phyloP scores from a whole-genome alignment of 2,797 vertebrate species.

The Taeniopygia guttata region DNA sequence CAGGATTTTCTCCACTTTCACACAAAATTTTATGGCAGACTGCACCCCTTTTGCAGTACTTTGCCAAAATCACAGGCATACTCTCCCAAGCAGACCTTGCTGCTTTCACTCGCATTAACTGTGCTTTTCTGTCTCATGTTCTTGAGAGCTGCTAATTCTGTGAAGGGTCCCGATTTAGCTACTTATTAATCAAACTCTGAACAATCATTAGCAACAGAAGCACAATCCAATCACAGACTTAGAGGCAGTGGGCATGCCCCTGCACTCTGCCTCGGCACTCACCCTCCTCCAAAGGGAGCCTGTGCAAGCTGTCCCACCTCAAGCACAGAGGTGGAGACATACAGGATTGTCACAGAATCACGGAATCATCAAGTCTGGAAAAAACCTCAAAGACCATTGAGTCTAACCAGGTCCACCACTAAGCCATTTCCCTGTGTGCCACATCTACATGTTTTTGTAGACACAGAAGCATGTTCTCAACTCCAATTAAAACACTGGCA shows the following conservation, averaged over 20 bases:
- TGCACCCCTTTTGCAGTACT: neutral
- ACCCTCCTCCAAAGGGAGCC: fast-evolving
- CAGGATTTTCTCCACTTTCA: neutral
- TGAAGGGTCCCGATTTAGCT: neutral
- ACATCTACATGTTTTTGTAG: neutral
- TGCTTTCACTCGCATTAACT: neutral
- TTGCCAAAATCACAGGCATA: neutral
- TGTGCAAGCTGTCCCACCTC: neutral
- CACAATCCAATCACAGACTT: neutral
- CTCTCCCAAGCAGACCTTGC: neutral
- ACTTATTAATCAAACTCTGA: conserved; percentile 4
- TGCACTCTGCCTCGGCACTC: neutral
- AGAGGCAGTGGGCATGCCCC: neutral
- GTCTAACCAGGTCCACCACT: neutral
- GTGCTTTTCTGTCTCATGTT: neutral
- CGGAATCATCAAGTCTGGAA: neutral
- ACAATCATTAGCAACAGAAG: neutral
- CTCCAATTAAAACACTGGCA: neutral
- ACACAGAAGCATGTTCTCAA: neutral
- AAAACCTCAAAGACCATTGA: neutral
- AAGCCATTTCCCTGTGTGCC: neutral
- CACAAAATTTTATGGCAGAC: neutral
- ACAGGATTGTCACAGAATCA: neutral
- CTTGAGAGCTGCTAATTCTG: neutral
- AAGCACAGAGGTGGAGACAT: neutral